A percentile compares a stretch with the other conserved stretches of the same genome.
These are phyloP conservation scores for Nothobranchius kuhntae DNA, from an alignment of 2,113 vertebrate genomes.

Conservation along the genomic window DNA sequence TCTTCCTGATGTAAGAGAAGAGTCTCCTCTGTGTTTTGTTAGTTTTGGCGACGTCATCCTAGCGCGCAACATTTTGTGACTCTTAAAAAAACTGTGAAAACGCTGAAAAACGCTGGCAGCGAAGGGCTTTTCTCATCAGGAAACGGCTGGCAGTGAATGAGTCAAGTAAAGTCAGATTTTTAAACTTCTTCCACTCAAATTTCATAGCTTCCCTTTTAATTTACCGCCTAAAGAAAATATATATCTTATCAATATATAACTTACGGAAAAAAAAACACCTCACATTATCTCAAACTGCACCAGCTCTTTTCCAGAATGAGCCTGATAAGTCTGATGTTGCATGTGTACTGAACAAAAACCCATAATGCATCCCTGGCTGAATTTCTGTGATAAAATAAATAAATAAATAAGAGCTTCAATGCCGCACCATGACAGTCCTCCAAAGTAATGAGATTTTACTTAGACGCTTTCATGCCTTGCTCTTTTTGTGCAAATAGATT, in stretches of 20 bases:
- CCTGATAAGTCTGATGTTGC: slow-evolving; percentile 34
- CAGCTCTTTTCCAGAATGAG: slow-evolving; percentile 22
- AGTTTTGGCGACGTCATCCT: no score
- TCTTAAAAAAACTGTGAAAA: no score
- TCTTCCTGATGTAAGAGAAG: no score
- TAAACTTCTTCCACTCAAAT: no score
- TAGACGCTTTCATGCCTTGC: slow-evolving; percentile 55
- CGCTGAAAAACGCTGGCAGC: no score
- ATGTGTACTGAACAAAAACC: slow-evolving; percentile 53
- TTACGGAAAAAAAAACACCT: neutral
- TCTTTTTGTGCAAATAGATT: slow-evolving; percentile 50
- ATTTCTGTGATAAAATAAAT: slow-evolving; percentile 54
- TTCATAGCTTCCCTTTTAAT: neutral
- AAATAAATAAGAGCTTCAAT: slow-evolving; percentile 47
- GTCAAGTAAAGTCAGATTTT: neutral
- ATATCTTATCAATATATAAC: no score
- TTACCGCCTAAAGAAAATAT: neutral
- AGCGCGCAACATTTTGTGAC: no score
- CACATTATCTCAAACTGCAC: slow-evolving; percentile 9
- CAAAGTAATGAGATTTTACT: slow-evolving; percentile 67
- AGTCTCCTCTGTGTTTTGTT: no score
- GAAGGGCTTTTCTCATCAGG: no score
- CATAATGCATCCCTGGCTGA: slow-evolving; percentile 35
- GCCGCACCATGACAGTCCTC: slow-evolving; percentile 52
- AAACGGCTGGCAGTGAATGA: no score